These are phyloP conservation scores for Acrocephalus kingi DNA, from an alignment of 2,113 vertebrate species.

Conservation along the genomic window DNA sequence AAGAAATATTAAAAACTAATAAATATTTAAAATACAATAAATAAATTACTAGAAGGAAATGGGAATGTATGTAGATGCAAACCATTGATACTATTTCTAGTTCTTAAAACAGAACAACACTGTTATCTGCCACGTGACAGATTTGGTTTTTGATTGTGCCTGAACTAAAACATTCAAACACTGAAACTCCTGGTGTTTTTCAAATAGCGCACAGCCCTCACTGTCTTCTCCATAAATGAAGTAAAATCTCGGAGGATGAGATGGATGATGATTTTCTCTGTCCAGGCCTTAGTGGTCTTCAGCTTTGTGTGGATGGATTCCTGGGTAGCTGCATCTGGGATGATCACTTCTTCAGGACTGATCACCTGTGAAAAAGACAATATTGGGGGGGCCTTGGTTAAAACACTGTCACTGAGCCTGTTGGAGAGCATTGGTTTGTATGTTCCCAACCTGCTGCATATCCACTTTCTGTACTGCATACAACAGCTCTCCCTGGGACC, in stretches of 20 bases:
- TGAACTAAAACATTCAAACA: conserved; percentile 61
- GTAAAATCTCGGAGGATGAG: conserved; percentile 77
- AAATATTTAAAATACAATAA: conserved; percentile 76
- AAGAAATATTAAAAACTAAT: conserved; percentile 57
- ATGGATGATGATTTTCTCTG: conserved; percentile 63
- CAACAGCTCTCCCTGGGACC: not conserved
- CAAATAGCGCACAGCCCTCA: conserved; percentile 62
- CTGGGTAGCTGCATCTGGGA: conserved; percentile 25
- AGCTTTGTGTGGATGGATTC: conserved; percentile 49
- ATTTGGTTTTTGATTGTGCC: conserved; percentile 28
- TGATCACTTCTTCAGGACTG: not conserved
- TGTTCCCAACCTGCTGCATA: not conserved
- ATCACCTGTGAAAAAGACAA: conserved; percentile 70
- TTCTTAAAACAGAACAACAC: conserved; percentile 79
- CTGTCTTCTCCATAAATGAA: conserved; percentile 75
- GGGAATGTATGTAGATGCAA: conserved; percentile 45
- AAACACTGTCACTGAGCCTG: not conserved
- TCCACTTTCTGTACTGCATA: not conserved
- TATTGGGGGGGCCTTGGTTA: not conserved
- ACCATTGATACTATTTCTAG: conserved; percentile 51
- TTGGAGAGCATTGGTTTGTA: not conserved
- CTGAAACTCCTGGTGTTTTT: conserved; percentile 10
- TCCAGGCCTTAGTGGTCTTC: conserved; percentile 55
- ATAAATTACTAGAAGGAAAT: conserved; percentile 53
- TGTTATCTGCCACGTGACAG: conserved; percentile 65